Percentiles rank a stretch among this genome's conserved stretches.
Evolutionary conservation across 2,797 vertebrate genomes (phyloP).

Genomic region (Tinamus major): DNA sequence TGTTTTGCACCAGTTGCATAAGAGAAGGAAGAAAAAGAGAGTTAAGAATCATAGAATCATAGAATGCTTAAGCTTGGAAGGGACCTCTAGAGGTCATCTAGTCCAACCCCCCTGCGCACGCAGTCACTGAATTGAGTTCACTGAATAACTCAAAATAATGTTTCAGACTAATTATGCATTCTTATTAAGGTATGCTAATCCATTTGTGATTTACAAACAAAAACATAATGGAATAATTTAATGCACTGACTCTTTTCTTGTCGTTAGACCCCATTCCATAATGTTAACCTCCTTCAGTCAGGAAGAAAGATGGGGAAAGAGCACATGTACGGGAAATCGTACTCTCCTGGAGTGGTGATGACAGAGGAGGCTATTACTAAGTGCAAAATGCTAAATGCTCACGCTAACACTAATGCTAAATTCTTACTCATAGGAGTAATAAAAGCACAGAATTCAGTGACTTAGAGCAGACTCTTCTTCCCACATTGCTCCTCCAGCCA

Average conservation of each 20-base stretch:
- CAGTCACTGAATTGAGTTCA: neutral
- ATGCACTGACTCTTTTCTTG: neutral
- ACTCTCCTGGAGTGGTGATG: neutral
- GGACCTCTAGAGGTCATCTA: too few species aligned
- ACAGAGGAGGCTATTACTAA: neutral
- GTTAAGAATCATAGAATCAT: neutral
- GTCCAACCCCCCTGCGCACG: too few species aligned
- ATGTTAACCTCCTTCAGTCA: neutral
- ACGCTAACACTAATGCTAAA: neutral
- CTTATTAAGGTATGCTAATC: neutral
- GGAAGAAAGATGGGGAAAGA: neutral
- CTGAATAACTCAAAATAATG: neutral
- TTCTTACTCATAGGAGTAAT: neutral
- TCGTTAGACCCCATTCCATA: neutral
- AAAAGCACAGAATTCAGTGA: neutral
- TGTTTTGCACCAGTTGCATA: neutral
- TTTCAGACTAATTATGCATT: neutral
- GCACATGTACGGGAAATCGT: neutral
- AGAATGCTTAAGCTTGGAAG: too few species aligned
- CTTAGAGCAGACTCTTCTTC: neutral
- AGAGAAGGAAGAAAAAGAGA: slow-evolving; percentile 21
- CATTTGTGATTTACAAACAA: slow-evolving; percentile 12
- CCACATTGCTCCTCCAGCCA: neutral
- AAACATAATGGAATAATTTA: slow-evolving; percentile 37
- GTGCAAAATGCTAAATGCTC: neutral